Evolutionary conservation across 1,140 invertebrate genomes (phyloP), one percentile per base, ranked within the genome.

Genomic region (Mesaphorura yosii): DNA sequence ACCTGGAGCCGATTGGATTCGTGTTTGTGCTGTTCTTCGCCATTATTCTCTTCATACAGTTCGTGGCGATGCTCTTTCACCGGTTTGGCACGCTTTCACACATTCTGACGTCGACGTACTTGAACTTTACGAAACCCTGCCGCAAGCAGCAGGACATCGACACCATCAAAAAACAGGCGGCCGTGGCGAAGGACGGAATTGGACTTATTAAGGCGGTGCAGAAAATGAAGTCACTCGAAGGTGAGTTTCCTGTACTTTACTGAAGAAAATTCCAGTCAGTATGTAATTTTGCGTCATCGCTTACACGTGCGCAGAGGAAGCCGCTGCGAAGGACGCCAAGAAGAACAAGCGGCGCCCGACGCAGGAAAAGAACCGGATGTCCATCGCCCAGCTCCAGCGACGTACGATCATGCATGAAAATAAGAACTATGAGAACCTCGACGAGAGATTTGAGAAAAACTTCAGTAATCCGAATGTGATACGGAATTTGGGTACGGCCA

Each of bases 41-140:
- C 7, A 61, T 78, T 6, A 76, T 85, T 29, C 66, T 91, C 19
- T 62, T 81, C 0, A 78, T 89, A 38, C 85, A 91, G 69, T 88
- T 88, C 62, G 60, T 85, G 2, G 82, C 81, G 17, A 91, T 91
- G 88, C 71, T 88, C 23, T 73, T 86, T 56, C 88, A 91, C 72
- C 76, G 87, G 26, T 86, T 88, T 59, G 79, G 78, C 17, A 92
- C 88, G 0, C 78, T 89, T 63, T 78, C 82, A 1, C 87, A 92
- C 66, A 81, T 92, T 53, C 70, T 92, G 53, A 80, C 86, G 1
- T 83, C 83, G 45, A 84, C 82, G 66, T 45, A 74, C 72, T 62
- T 74, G 68, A 53, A 46, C 38, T 23, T 46, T 10, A n/a, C 40
- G 7, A 26, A 46, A 7, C 7, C 6, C 23, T 19, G 25, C 12